These are phyloP conservation scores for Anhinga anhinga DNA, from an alignment of 2,113 vertebrate species.

Conservation along the genomic window DNA sequence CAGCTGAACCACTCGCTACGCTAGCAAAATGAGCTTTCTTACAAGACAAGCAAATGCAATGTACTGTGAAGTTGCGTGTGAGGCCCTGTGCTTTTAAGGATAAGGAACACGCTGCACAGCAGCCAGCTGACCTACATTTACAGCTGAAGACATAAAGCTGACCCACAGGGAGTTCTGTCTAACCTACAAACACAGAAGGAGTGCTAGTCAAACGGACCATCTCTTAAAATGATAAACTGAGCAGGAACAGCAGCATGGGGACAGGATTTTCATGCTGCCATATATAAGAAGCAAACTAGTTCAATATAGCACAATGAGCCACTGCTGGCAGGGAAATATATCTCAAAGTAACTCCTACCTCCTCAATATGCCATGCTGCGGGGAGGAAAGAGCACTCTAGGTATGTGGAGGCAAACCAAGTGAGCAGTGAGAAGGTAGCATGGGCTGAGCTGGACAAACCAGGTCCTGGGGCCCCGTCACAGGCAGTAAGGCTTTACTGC, in stretches of 20 bases:
- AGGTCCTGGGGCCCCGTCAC: background rate
- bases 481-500: background rate
- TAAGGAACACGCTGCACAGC: background rate
- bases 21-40: background rate
- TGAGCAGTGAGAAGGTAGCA: background rate
- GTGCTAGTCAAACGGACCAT: background rate
- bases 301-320: background rate
- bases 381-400: background rate
- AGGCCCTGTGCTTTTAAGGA: background rate
- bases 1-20: background rate
- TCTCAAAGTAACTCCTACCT: background rate
- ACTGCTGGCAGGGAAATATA: background rate
- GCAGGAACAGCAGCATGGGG: background rate
- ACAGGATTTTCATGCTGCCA: background rate
- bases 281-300: background rate
- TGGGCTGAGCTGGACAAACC: background rate
- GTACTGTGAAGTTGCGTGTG: background rate
- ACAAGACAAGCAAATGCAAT: background rate
- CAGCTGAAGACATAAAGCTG: slow-evolving; percentile 20
- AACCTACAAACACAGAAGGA: slow-evolving; percentile 47
- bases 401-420: background rate
- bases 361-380: background rate
- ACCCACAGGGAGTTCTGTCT: slow-evolving; percentile 35
- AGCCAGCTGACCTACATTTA: slow-evolving; percentile 55
- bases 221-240: background rate